These are phyloP conservation scores for Scleropages formosus DNA, from an alignment of 2,797 vertebrate species.

Conservation along the genomic window DNA sequence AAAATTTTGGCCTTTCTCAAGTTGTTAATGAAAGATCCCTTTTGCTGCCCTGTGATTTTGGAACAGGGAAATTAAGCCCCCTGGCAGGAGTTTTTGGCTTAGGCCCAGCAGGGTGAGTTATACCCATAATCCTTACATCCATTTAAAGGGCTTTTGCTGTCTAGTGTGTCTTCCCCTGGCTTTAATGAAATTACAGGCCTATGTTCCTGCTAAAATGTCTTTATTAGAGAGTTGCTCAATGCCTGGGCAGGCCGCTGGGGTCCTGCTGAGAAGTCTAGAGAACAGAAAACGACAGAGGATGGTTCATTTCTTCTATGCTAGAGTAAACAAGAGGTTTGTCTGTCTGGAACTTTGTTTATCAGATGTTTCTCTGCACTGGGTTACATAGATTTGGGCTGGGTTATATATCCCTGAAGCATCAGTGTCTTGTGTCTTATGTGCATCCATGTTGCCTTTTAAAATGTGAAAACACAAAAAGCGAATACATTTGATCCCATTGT, in stretches of 20 bases:
- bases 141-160: conserved; percentile 49
- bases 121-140: conserved; percentile 50
- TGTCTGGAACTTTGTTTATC: too few relatives aligned
- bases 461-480: too few relatives aligned
- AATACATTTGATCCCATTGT: too few relatives aligned
- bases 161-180: conserved; percentile 37
- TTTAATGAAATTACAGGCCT: conserved; percentile 24
- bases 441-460: too few relatives aligned
- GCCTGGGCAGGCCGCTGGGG: background rate
- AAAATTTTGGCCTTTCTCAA: background rate
- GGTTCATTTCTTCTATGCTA: too few relatives aligned
- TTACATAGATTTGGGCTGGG: too few relatives aligned
- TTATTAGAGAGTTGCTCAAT: conserved; percentile 25
- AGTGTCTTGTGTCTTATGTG: too few relatives aligned
- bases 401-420: too few relatives aligned
- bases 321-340: too few relatives aligned
- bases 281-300: too few relatives aligned
- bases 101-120: conserved; percentile 42
- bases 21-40: conserved; percentile 60
- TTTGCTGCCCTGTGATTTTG: conserved; percentile 52
- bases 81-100: conserved; percentile 42
- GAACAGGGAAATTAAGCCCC: conserved; percentile 52
- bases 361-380: too few relatives aligned
- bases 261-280: background rate
- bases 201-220: conserved; percentile 32